Percentiles rank a stretch among this genome's conserved stretches.
These are phyloP conservation scores for Drosophila pullipes DNA, from an alignment of 2,888 invertebrate species.

Conservation along the genomic window DNA sequence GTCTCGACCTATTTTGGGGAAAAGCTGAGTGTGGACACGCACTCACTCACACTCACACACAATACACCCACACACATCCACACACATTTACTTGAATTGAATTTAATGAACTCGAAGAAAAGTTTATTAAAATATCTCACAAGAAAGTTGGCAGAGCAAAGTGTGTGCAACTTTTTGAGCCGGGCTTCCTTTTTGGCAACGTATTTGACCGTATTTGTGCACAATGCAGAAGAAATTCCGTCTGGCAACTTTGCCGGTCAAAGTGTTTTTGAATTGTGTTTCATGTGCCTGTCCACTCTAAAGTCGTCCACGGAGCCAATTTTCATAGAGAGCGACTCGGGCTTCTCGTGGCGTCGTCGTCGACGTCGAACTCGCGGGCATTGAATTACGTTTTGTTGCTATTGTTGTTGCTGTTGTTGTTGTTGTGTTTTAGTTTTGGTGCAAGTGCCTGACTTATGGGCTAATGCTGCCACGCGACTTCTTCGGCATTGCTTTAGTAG, in stretches of 20 bases:
- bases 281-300: slow-evolving; percentile 81
- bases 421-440: slow-evolving; percentile 50
- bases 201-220: slow-evolving; percentile 42
- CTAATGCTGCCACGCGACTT: slow-evolving; percentile 73
- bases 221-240: slow-evolving; percentile 77
- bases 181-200: slow-evolving; percentile 27
- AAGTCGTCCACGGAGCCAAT: slow-evolving; percentile 73
- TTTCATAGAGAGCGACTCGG: slow-evolving; percentile 67
- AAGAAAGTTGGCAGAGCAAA: slow-evolving; percentile 69
- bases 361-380: slow-evolving; percentile 49
- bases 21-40: not conserved
- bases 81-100: slow-evolving; percentile 66
- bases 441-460: slow-evolving; percentile 78
- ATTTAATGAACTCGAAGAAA: slow-evolving; percentile 74
- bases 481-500: slow-evolving; percentile 23
- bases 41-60: not conserved
- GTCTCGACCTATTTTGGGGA: slow-evolving; percentile 39
- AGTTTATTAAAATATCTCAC: slow-evolving; percentile 77
- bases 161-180: slow-evolving; percentile 35
- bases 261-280: slow-evolving; percentile 84
- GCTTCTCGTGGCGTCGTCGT: slow-evolving; percentile 43
- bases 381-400: slow-evolving; percentile 69
- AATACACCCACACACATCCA: not conserved
- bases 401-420: slow-evolving; percentile 41
- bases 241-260: slow-evolving; percentile 84